Evolutionary conservation across 2,113 vertebrate species (phyloP), one percentile per base, ranked within the genome.

Genomic region (Scophthalmus maximus): DNA sequence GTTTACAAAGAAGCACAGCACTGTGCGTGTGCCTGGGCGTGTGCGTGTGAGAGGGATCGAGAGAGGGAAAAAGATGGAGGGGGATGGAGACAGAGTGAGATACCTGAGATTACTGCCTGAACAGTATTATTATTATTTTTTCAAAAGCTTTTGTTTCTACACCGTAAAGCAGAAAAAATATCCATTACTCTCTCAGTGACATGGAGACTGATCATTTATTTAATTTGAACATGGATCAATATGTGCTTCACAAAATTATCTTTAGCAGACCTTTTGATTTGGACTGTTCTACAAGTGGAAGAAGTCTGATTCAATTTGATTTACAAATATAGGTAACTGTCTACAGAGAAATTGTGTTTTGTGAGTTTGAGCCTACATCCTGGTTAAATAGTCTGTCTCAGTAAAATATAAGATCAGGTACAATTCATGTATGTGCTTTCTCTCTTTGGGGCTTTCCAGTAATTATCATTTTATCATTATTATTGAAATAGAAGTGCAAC

Each of bases 1-100:
- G 64, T 82, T 73, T 71, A 57, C 40, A 62, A 36, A 59, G 44
- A 61, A 40, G 75, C 20, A 49, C 10, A 59, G 36, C 15, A 7
- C 22, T 57, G 51, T 50, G 17, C 53, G 22, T 68, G 57, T 57
- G 51, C 68, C 22, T 49, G 50, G 57, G 20, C 50, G 58, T 36
- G 20, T 30, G 46, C 15, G 36, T 38, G 36, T 38, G 36, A 15
- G 36, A 15, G 4, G 15, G 36, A 38, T 38, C 36, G 36, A 38
- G 23, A 40, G n/a, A n/a, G n/a, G n/a, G n/a, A n/a, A n/a, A n/a
- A n/a, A 7, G 15, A 12, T 10, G 7, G 12, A 65, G 34, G 25
- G 59, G 55, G 26, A 66, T 34, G 38, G 70, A 50, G 38, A 73
- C 22, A 32, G 36, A 46, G 15, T 57, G 55, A 76, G 38, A 15